Conservation (phyloP, 2,888 invertebrate species). For the Dynastes grantii region DNA sequence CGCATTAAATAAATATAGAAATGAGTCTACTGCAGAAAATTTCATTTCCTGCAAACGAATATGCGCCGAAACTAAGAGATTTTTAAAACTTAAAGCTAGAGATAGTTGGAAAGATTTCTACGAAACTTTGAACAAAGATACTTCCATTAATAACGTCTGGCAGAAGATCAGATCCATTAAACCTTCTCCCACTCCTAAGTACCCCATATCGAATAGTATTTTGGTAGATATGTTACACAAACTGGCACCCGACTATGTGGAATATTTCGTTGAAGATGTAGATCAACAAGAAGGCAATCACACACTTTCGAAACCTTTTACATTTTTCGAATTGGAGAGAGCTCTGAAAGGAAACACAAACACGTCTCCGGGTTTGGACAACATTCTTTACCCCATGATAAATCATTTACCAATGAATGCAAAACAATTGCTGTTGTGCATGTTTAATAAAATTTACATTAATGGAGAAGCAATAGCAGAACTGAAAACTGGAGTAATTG, state of each 20-base stretch:
- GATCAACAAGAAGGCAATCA: neutral
- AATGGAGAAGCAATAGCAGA: neutral
- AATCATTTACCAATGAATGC: no score
- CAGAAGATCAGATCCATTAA: neutral
- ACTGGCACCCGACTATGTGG: neutral
- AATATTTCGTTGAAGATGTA: neutral
- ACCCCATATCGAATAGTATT: neutral
- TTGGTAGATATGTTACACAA: neutral
- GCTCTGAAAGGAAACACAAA: no score
- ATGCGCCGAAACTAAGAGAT: no score
- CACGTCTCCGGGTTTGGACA: no score
- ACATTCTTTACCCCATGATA: no score
- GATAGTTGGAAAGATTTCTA: constrained; percentile 2
- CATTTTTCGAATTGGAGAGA: neutral
- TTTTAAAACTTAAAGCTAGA: neutral
- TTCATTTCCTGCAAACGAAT: neutral
- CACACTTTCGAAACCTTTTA: neutral
- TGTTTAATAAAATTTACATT: no score
- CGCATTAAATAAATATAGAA: neutral
- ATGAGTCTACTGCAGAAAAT: neutral
- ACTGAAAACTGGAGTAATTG: no score
- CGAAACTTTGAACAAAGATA: neutral
- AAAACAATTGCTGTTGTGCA: no score
- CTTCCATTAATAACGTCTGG: constrained; percentile 1
- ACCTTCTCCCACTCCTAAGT: neutral